phyloP scores from a whole-genome alignment of 1,140 invertebrate species.

The Drosophila nasuta region DNA sequence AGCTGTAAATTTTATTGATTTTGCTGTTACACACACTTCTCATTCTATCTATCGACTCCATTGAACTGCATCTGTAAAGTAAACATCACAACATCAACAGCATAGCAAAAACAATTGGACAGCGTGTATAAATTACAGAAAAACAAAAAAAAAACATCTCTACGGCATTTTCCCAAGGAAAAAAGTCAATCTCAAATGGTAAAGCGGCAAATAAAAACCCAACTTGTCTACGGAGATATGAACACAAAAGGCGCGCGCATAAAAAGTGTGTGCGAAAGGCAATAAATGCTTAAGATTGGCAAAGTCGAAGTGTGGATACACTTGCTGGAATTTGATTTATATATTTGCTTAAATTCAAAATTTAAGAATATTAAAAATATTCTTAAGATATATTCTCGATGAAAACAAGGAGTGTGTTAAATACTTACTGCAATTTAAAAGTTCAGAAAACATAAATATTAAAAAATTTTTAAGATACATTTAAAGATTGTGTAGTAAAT shows the following conservation, averaged over 20 bases:
- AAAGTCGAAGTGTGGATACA: slow-evolving; percentile 18
- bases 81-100: slow-evolving; percentile 48
- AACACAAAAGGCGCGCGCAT: slow-evolving; percentile 41
- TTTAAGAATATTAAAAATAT: no score
- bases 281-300: neutral
- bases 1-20: slow-evolving; percentile 69
- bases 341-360: neutral
- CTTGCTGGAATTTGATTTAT: slow-evolving; percentile 2
- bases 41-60: slow-evolving; percentile 44
- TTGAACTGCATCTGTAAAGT: slow-evolving; percentile 48
- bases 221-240: slow-evolving; percentile 37
- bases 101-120: slow-evolving; percentile 33
- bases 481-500: no score
- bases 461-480: no score
- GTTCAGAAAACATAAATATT: no score
- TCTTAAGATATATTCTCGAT: no score
- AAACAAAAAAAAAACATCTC: slow-evolving; percentile 38
- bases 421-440: no score
- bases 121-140: slow-evolving; percentile 42
- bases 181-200: slow-evolving; percentile 78
- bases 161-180: slow-evolving; percentile 62
- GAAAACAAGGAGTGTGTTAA: no score
- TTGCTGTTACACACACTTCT: slow-evolving; percentile 51
- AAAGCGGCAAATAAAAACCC: slow-evolving; percentile 47
- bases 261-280: slow-evolving; percentile 32